Conservation (phyloP, 2,113 vertebrate species). For the Puntigrus tetrazona region DNA sequence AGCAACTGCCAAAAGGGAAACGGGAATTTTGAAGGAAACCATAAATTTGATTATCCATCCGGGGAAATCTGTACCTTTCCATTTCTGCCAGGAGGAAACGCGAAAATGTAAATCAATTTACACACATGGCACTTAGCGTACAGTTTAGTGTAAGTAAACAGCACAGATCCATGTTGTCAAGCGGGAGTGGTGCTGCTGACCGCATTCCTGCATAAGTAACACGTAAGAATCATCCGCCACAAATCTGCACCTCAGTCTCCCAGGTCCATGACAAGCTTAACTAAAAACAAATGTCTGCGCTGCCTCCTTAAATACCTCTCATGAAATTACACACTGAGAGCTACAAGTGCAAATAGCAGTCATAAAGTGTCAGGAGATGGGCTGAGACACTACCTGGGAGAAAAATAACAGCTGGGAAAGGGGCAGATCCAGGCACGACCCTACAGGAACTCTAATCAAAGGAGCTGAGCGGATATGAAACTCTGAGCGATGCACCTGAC, state of each 20-base stretch:
- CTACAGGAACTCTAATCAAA: conserved; percentile 13
- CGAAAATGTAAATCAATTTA: not conserved
- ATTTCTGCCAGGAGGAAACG: not conserved
- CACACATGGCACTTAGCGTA: not conserved
- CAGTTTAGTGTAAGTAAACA: conserved; percentile 2
- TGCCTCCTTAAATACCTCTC: conserved; percentile 68
- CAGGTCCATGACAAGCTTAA: conserved; percentile 34
- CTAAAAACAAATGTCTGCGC: conserved; percentile 63
- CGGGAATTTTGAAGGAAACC: not conserved
- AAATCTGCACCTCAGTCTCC: conserved; percentile 3
- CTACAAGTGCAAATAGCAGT: conserved; percentile 76
- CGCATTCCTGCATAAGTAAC: conserved; percentile 12
- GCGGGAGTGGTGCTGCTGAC: not conserved
- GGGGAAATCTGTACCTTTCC: not conserved
- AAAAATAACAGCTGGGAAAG: conserved; percentile 71
- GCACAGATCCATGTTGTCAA: not conserved
- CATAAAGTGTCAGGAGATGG: conserved; percentile 65
- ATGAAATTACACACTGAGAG: conserved; percentile 75
- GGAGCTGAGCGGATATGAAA: conserved; percentile 16
- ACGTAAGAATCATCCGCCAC: conserved; percentile 30
- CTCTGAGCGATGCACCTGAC: conserved; percentile 21
- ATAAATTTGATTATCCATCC: not conserved
- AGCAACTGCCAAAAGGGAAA: not conserved
- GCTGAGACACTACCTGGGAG: conserved; percentile 75
- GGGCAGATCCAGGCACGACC: conserved; percentile 66